Evolutionary conservation across 2,113 vertebrate genomes (phyloP), one percentile per base, ranked within the genome.

Genomic region (Gavialis gangeticus): DNA sequence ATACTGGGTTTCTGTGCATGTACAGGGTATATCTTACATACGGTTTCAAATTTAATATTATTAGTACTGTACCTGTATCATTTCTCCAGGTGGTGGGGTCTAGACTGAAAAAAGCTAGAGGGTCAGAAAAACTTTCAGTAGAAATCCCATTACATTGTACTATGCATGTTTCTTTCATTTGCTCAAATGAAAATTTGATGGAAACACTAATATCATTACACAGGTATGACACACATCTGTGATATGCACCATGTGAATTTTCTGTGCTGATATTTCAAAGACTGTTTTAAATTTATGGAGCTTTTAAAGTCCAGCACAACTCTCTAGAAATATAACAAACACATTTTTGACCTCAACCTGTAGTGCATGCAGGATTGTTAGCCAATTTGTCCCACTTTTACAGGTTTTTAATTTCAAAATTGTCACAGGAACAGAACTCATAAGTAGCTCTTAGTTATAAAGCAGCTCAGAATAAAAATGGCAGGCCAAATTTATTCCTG

Each of bases 81-180:
- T 2, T 89, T 94, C 66, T 69, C 25, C 16, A 93, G 57, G 83
- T 75, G 18, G 37, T 85, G 25, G 12, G 13, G 21, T 63, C 9
- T 9, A 63, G 3, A 57, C 21, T 67, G 11, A 83, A 67, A 89
- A 93, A 95, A 84, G 10, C 24, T 24, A 37, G 4, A 1, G 2
- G 71, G 59, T 5, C 16, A 91, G 84, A 96, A 95, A 73, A 28
- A 0, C 5, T 88, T 88, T 28, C 27, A 19, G 66, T 57, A 79
- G 25, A 97, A 92, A 95, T 84, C 22, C 11, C 27, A 76, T 87
- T 94, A 76, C 13, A 54, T 75, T 63, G 84, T 87, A 82, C 21
- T 8, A 60, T 54, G 56, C 25, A 89, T 56, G 56, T 92, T 95
- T 93, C 34, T 97, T 94, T 88, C 54, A 91, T 96, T 97, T 96